phyloP scores from a whole-genome alignment of 2,888 invertebrate genomes.

The Sesia apiformis region DNA sequence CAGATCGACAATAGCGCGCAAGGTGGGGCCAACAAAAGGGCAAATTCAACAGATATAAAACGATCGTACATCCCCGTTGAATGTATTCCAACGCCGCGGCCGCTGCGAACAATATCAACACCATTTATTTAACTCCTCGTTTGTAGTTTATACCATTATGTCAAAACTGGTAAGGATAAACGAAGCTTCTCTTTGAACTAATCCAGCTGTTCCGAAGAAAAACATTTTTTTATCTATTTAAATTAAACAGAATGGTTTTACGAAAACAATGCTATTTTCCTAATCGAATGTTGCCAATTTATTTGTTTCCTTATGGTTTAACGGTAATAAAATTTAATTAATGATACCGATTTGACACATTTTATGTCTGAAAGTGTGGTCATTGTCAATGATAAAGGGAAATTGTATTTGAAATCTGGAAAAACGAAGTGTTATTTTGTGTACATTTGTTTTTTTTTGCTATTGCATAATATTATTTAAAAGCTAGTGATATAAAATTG shows the following conservation, averaged over 20 bases:
- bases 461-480: too few species aligned
- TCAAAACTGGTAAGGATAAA: conserved; percentile 46
- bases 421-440: too few species aligned
- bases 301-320: too few species aligned
- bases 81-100: conserved; percentile 40
- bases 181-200: background rate
- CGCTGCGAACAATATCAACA: conserved; percentile 22
- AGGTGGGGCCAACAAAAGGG: conserved; percentile 68
- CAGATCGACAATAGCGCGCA: conserved; percentile 53
- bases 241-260: background rate
- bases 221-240: background rate
- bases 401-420: background rate
- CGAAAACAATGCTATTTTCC: too few species aligned
- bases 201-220: background rate
- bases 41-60: conserved; percentile 60
- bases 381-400: background rate
- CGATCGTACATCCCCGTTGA: conserved; percentile 49
- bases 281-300: too few species aligned
- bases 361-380: too few species aligned
- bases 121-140: background rate
- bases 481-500: too few species aligned
- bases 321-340: too few species aligned
- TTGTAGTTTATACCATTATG: conserved; percentile 22
- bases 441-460: too few species aligned
- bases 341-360: too few species aligned